Base-by-base conservation (phyloP, 1,140 invertebrate species). In the Mactra quadrangularis region DNA sequence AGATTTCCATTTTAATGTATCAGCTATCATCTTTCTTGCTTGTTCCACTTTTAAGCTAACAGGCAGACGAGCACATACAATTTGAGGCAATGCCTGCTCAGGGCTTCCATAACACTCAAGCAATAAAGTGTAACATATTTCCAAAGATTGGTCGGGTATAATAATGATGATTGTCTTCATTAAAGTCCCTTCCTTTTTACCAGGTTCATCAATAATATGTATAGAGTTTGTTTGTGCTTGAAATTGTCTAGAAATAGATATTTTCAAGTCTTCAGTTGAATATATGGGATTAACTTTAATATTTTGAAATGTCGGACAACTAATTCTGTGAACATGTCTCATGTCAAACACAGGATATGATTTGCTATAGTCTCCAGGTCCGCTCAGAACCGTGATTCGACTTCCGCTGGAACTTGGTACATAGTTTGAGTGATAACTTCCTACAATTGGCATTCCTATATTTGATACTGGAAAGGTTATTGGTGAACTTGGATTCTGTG, bases 291-390 rank as follows among this genome's bases (percentile, higher is more conserved):
- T 47, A 17, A n/a, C 29, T 29, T n/a, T 27, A 13, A 62, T 41
- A 50, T 50, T 76, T 3, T 33, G 59, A 22, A 60, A 57, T 9
- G 31, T n/a, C 0, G 27, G 41, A 2, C 4, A 3, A 19, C 25
- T 38, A 29, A 76, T 25, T 47, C 11, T 31, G 29, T 50, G 38
- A 17, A 41, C 35, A 38, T 76, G 59, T 33, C 38, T 47, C 74
- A 76, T 76, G 29, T 76, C 59, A 52, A 76, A 45, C 3, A 76
- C 45, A 31, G 55, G 74, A 35, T 76, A 76, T 29, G 64, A 68
- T 17, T 31, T 47, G 25, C 7, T 11, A 1, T 50, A 7, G n/a
- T n/a, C n/a, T n/a, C n/a, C n/a, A n/a, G n/a, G n/a, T n/a, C n/a
- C n/a, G n/a, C n/a, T n/a, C n/a, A n/a, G n/a, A n/a, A n/a, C n/a